phyloP scores from a whole-genome alignment of 2,113 vertebrate species.

The Delphinapterus leucas region DNA sequence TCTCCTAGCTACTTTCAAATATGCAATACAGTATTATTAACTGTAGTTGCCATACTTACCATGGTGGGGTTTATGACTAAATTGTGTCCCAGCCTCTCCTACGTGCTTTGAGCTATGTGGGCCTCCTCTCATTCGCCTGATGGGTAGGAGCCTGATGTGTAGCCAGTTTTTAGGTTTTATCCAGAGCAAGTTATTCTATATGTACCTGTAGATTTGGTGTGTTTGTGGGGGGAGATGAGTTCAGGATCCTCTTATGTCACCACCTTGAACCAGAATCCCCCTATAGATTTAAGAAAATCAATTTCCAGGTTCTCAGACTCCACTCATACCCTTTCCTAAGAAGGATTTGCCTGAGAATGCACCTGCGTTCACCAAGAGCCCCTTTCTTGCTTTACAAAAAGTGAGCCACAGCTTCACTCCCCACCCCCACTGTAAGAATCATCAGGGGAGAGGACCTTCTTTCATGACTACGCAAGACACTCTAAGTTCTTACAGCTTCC shows the following conservation, averaged over 20 bases:
- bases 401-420: not conserved
- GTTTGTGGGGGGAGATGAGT: not conserved
- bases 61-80: not conserved
- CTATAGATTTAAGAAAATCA: not conserved
- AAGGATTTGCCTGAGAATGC: not conserved
- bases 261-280: not conserved
- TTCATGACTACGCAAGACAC: not conserved
- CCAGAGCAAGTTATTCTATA: not conserved
- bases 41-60: rapidly evolving
- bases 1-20: not conserved
- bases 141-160: not conserved
- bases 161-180: not conserved
- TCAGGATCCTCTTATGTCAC: not conserved
- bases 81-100: not conserved
- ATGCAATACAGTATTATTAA: not conserved
- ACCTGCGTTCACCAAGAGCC: not conserved
- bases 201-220: not conserved
- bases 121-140: not conserved
- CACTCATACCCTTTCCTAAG: not conserved
- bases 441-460: not conserved
- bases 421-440: not conserved
- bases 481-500: not conserved
- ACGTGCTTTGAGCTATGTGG: not conserved
- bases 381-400: not conserved
- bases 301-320: not conserved